These are phyloP conservation scores for Poicephalus gulielmi DNA, from an alignment of 2,113 vertebrate species.

Conservation along the genomic window DNA sequence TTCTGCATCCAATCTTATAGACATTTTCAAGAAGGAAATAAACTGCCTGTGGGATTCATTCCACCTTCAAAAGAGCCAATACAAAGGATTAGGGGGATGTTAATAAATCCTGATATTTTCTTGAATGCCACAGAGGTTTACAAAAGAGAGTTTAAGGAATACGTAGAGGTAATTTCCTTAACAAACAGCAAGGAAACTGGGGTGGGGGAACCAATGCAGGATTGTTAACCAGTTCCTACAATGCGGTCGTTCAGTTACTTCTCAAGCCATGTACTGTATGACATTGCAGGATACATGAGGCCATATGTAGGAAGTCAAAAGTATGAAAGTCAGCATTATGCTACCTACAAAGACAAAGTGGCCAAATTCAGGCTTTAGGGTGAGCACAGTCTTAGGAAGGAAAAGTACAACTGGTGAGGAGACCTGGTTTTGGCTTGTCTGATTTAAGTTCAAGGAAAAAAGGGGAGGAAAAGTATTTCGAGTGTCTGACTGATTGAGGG, in stretches of 20 bases:
- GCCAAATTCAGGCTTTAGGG: neutral
- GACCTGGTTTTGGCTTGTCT: neutral
- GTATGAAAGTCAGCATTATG: neutral
- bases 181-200: neutral
- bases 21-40: neutral
- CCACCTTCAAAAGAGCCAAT: neutral
- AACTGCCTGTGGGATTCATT: neutral
- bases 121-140: neutral
- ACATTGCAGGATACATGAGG: neutral
- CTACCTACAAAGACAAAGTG: neutral
- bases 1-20: neutral
- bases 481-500: neutral
- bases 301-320: neutral
- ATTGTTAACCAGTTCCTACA: neutral
- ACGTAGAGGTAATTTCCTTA: neutral
- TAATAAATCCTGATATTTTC: neutral
- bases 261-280: neutral
- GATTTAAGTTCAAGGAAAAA: neutral
- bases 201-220: neutral
- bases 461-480: rapidly evolving
- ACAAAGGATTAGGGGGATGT: neutral
- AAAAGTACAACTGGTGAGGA: neutral
- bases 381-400: neutral
- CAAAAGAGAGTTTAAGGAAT: neutral
- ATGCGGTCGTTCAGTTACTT: rapidly evolving